phyloP scores from a whole-genome alignment of 1,140 invertebrate genomes.

The Armadillidium nasatum region DNA sequence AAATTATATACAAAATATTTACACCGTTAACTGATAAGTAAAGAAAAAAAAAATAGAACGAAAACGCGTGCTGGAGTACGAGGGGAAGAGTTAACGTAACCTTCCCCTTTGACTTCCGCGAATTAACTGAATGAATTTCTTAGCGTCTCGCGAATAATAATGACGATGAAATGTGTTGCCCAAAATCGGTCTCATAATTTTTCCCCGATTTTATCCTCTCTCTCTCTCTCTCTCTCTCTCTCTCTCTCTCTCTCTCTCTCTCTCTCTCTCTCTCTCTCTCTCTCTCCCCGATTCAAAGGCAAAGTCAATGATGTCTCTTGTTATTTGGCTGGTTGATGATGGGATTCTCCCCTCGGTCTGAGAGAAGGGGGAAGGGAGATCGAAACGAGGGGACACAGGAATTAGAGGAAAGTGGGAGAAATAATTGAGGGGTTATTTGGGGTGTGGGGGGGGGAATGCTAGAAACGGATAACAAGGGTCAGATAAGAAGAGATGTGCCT shows the following conservation, averaged over 20 bases:
- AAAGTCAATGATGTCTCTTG: constrained; percentile 7
- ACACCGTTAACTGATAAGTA: no score
- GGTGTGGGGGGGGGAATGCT: neutral
- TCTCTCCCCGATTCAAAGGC: neutral
- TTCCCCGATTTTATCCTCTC: no score
- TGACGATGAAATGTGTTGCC: neutral
- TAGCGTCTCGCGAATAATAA: no score
- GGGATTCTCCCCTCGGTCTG: neutral
- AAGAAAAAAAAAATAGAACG: neutral
- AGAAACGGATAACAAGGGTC: neutral
- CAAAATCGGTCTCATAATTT: neutral
- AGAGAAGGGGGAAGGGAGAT: neutral
- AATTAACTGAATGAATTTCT: neutral
- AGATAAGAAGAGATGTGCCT: neutral
- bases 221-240: no score
- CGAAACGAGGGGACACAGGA: neutral
- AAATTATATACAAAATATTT: neutral
- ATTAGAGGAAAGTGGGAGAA: neutral
- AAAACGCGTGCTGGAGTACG: neutral
- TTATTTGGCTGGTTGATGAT: constrained; percentile 12
- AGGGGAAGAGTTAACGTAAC: neutral
- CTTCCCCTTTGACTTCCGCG: neutral
- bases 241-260: no score
- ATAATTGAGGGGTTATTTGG: neutral
- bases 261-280: no score